Base-by-base conservation (phyloP, 2,797 vertebrate genomes). In the Acanthurus leucopareius region DNA sequence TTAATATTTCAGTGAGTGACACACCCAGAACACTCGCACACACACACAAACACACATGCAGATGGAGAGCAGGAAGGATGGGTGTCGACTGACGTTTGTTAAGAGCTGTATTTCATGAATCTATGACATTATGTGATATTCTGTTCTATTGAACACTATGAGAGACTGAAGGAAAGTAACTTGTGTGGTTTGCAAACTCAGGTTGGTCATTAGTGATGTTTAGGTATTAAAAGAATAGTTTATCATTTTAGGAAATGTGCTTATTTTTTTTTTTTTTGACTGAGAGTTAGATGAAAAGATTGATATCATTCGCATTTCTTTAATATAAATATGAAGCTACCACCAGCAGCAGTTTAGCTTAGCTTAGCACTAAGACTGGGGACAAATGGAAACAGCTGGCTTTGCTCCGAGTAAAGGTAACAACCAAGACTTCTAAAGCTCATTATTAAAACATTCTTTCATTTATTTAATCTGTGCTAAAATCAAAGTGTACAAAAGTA, bases 51-150 rank as follows among this genome's bases (percentile, higher is more conserved):
- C 32, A 25, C 13, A 40, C 15, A 25, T n/a, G 70, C 45, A 56
- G 35, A 71, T 3, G 28, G 28, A 70, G 48, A 32, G 63, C 60
- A 90, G 85, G 88, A 92, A 91, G 88, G 87, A 91, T 88, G 86
- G 88, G 90, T 84, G 87, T 83, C 62, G 52, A 20, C 7, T 57
- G 44, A 32, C 42, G 15, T 53, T 20, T 71, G 67, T 62, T 17
- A 57, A 25, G 51, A 67, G 4, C 16, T 51, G 28, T 25, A 16
- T 78, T 45, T 59, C 59, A 10, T 78, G 54, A 71, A 3, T 32
- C 10, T 61, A 5, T 22, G 20, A 74, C 51, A 38, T 53, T 9
- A 38, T 28, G 40, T 53, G 54, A 25, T 16, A 5, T 13, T 54
- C 38, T 66, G 19, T 32, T 32, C 17, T 40, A 35, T 16, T 13